phyloP scores from a whole-genome alignment of 2,797 vertebrate species.

The Nannoperca australis region DNA sequence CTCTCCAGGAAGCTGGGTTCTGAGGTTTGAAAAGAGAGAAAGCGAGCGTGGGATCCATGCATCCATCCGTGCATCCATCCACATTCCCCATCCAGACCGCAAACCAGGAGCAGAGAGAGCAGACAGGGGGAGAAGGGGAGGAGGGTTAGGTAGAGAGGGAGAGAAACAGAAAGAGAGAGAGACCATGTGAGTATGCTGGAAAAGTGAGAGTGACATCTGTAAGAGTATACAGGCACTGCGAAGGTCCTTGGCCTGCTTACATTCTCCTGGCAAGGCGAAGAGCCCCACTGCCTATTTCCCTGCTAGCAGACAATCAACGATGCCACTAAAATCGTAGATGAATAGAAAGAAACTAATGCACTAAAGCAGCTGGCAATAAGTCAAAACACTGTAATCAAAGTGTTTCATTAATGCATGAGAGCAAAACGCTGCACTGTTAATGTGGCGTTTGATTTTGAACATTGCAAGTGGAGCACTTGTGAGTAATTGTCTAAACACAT shows the following conservation, averaged over 20 bases:
- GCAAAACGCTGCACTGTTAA: constrained; percentile 73
- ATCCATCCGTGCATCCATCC: constrained; percentile 81
- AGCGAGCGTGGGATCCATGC: constrained; percentile 74
- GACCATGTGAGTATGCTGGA: constrained; percentile 86
- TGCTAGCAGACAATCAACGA: constrained; percentile 68
- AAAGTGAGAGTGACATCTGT: constrained; percentile 79
- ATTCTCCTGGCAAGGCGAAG: constrained; percentile 61
- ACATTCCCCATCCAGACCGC: constrained; percentile 82
- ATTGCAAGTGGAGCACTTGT: constrained; percentile 63
- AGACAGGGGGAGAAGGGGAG: constrained; percentile 40
- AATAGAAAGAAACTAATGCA: constrained; percentile 58
- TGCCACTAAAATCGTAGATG: constrained; percentile 66
- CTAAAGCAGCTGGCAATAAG: constrained; percentile 76
- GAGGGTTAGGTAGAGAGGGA: constrained; percentile 63
- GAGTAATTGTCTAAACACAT: constrained; percentile 84
- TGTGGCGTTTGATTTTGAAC: constrained; percentile 77
- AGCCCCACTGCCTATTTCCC: constrained; percentile 46
- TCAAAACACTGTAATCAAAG: constrained; percentile 80
- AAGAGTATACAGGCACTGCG: constrained; percentile 67
- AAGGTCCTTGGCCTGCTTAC: constrained; percentile 71
- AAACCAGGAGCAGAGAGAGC: constrained; percentile 85
- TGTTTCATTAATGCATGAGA: constrained; percentile 82
- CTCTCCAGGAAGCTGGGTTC: constrained; percentile 99
- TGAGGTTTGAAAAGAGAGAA: constrained; percentile 86
- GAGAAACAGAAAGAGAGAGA: constrained; percentile 74